Evolutionary conservation across 53 echinoderm and acorn worm genomes (phyloP), one percentile per base, ranked within the genome.

Genomic region (Luidia sarsii): DNA sequence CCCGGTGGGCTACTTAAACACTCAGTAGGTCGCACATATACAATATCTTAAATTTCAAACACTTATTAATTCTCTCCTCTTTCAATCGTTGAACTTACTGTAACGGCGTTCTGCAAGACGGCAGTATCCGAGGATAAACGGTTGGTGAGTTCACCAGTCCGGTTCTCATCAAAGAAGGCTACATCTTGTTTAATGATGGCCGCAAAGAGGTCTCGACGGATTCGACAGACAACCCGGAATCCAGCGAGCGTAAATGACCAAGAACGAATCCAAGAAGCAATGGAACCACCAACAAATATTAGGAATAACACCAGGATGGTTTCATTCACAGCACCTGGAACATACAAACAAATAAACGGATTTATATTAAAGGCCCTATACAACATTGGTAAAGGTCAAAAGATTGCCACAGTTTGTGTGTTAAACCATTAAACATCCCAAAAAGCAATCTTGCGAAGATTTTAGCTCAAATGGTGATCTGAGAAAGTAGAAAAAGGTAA

Each of bases 101-200:
- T 97, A 16, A 94, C 84, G 50, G 97, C 93, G 91, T 94, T 97
- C 83, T 97, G 97, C 23, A 97, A 83, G 31, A 94, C 93, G 50
- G 93, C 93, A 0, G 97, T 97, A 64, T 97, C 97, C 0, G 97
- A 97, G 0, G 97, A 93, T 31, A 97, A 71, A 2, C 97, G 75
- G 24, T 85, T 97, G 2, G 97, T 97, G 38, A 97, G 87, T 48
- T 97, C 97, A 7, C 97, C 97, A 0, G 97, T 97, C 2, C 97
- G 62, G 56, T 91, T 97, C 10, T 46, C 87, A 59, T 97, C 97
- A 67, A 97, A 97, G 67, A 97, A 97, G 3, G 93, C 93, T 63
- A 97, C 84, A 36, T 97, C 97, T 64, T 97, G 97, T 56, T 82
- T 65, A 41, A 97, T 87, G 57, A 97, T 89, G 23, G 97, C 84